phyloP scores from a whole-genome alignment of 1,140 invertebrate species.

The Ips nitidus region DNA sequence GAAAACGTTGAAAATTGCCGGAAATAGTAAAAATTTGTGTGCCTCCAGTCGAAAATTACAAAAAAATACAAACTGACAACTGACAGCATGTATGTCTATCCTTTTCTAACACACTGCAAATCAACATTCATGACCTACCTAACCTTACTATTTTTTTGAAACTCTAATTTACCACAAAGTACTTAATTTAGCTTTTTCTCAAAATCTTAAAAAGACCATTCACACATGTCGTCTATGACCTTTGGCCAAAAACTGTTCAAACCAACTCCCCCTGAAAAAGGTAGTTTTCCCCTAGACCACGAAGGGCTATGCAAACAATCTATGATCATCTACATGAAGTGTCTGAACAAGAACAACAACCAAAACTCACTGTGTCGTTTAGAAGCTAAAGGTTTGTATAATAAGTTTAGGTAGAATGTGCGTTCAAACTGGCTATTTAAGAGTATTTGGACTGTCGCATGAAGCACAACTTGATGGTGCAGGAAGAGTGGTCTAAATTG shows the following conservation, averaged over 20 bases:
- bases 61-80: too few species aligned
- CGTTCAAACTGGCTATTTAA: not conserved
- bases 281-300: conserved; percentile 92
- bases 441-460: conserved; percentile 91
- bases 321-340: conserved; percentile 90
- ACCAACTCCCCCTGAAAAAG: conserved; percentile 84
- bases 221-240: conserved; percentile 80
- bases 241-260: conserved; percentile 82
- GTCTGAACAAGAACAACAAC: conserved; percentile 74
- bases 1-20: too few species aligned
- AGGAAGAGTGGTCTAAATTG: conserved; percentile 85
- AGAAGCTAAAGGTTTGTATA: conserved; percentile 60
- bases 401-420: not conserved
- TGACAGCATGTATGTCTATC: too few species aligned
- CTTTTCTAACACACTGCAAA: not conserved
- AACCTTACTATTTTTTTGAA: too few species aligned
- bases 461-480: conserved; percentile 91
- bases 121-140: too few species aligned
- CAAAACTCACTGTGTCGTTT: conserved; percentile 75
- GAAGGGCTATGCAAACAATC: conserved; percentile 82
- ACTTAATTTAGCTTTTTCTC: too few species aligned
- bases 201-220: not conserved
- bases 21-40: too few species aligned
- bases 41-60: too few species aligned
- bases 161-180: too few species aligned